Evolutionary conservation across 2,797 vertebrate species (phyloP).

Genomic region (Anguilla anguilla): DNA sequence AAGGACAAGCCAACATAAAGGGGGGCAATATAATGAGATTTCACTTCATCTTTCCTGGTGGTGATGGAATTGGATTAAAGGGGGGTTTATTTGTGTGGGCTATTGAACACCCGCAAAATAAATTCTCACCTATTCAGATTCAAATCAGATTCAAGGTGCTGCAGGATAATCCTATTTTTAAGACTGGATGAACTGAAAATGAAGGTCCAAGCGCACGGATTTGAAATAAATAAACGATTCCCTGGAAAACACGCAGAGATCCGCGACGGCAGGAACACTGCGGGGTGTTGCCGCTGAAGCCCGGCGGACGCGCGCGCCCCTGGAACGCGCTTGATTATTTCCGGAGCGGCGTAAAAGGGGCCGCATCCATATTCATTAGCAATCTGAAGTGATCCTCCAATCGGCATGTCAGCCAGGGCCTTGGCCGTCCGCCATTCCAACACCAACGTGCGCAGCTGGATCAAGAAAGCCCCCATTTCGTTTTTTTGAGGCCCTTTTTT

Average conservation of each 20-base stretch:
- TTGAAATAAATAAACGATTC: constrained; percentile 68
- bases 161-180: constrained; percentile 78
- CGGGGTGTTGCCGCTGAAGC: constrained; percentile 51
- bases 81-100: constrained; percentile 75
- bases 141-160: constrained; percentile 80
- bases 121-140: constrained; percentile 84
- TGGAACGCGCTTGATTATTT: constrained; percentile 66
- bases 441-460: constrained; percentile 71
- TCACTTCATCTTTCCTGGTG: constrained; percentile 67
- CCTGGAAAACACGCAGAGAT: constrained; percentile 60
- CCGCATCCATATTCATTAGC: constrained; percentile 78
- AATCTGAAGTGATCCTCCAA: constrained; percentile 69
- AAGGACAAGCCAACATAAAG: constrained; percentile 70
- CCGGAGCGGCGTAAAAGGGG: constrained; percentile 67
- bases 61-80: constrained; percentile 81
- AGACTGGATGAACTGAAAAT: constrained; percentile 72
- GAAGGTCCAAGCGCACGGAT: constrained; percentile 72
- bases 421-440: constrained; percentile 71
- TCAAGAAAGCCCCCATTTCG: constrained; percentile 72
- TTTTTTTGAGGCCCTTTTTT: constrained; percentile 67
- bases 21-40: constrained; percentile 76
- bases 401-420: constrained; percentile 75
- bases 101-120: constrained; percentile 79
- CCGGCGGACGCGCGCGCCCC: constrained; percentile 65
- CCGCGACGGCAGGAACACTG: constrained; percentile 63